Evolutionary conservation across 1,140 invertebrate genomes (phyloP), one percentile per base, ranked within the genome.

Genomic region (Lepidostoma basale): DNA sequence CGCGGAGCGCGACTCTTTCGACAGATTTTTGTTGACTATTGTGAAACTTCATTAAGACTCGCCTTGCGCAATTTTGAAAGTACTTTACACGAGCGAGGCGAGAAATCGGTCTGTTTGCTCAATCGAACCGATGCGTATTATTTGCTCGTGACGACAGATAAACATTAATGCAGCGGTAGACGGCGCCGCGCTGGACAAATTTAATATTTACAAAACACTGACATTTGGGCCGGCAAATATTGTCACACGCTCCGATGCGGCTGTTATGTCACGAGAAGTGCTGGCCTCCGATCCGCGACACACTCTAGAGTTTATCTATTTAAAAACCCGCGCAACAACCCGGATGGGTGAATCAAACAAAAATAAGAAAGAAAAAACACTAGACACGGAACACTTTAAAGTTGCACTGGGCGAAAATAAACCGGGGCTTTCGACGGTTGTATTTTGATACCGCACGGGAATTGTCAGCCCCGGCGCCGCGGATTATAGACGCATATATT

Each of bases 291-390:
- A 30, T 30, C 18, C 28, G 25, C 28, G 28, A 20, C 52, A 56
- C 25, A 26, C 16, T 56, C 33, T 56, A 16, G 18, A 26, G 3
- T 33, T 16, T 18, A 18, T 18, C 25, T 56, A 56, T 56, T 56
- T 33, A 56, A 56, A 30, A 56, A 56, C 52, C 28, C 52, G 28
- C 28, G 16, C n/a, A 20, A 56, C 23, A 2, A 16, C 14, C 14
- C n/a, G 52, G 3, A 33, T 30, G 16, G 52, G 33, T 2, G 33
- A 56, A 33, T 8, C 56, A 60, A 60, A 40, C 39, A 23, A 23
- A 60, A 62, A 54, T 54, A 16, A 68, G 52, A 58, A 3, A 20
- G 63, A 54, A 56, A 39, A 62, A 39, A 52, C 36, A 62, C 52
- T 62, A 49, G 42, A 68, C 39, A 45, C 47, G 54, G 33, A 47